Percentiles rank a stretch among this genome's conserved stretches.
phyloP scores from a whole-genome alignment of 2,888 invertebrate genomes.

The Polyommatus iphigenia region DNA sequence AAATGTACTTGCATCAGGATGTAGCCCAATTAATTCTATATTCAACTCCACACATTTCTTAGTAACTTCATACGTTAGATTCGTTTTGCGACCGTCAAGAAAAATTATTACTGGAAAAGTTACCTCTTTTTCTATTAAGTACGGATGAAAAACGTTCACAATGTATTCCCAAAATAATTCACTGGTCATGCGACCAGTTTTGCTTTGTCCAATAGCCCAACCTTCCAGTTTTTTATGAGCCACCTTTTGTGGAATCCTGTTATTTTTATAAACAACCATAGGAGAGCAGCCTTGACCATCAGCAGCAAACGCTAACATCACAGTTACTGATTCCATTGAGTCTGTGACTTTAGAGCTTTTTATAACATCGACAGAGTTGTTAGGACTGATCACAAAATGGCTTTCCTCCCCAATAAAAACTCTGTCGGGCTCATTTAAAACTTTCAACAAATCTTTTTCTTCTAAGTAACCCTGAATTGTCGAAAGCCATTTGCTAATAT shows the following conservation, averaged over 20 bases:
- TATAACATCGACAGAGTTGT: no score
- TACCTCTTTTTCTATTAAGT: slow-evolving; percentile 39
- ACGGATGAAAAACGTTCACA: slow-evolving; percentile 44
- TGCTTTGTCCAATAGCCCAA: slow-evolving; percentile 47
- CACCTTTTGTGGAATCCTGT: no score
- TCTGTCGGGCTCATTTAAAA: no score
- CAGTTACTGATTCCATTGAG: slow-evolving; percentile 43
- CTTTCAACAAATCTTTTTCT: no score
- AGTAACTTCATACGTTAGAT: no score
- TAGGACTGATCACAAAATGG: no score
- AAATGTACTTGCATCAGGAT: not conserved
- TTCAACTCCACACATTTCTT: not conserved
- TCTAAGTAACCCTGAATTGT: no score
- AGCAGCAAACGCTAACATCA: slow-evolving; percentile 47
- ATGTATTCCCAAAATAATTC: slow-evolving; percentile 48
- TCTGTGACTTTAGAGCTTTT: not conserved
- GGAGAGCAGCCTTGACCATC: slow-evolving; percentile 41
- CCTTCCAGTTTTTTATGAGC: slow-evolving; percentile 39
- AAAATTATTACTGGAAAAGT: slow-evolving; percentile 22
- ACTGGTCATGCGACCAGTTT: slow-evolving; percentile 51
- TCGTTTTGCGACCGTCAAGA: not conserved
- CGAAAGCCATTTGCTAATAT: no score
- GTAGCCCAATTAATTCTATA: not conserved
- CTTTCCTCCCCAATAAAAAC: no score
- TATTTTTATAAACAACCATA: slow-evolving; percentile 42